Evolutionary conservation across 2,797 vertebrate species (phyloP), one percentile per base, ranked within the genome.

Genomic region (Valencia hispanica): DNA sequence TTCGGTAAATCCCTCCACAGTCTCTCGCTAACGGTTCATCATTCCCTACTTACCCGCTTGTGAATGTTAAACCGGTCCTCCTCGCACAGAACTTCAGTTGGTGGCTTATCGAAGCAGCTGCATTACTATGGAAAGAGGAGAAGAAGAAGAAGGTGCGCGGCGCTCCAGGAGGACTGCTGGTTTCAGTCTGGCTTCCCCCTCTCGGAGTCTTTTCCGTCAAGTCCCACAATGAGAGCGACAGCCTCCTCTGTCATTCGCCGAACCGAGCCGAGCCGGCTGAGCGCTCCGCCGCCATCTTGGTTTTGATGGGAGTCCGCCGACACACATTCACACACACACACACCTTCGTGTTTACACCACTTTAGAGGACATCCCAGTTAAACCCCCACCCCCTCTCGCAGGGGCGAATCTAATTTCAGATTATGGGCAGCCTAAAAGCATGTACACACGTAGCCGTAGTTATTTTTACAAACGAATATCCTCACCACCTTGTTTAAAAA

Each of bases 261-360:
- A n/a, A 59, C 57, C 12, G 82, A 2, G 79, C 63, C 39, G 88
- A 71, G 84, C 91, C 93, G 91, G 90, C 86, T 88, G 86, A 81
- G 78, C 85, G 89, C 89, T 81, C 77, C 78, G 89, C 81, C 91
- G 93, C 93, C 93, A 94, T 94, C 87, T 94, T 94, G 92, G 81
- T 87, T 92, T 87, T 91, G 89, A 90, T 92, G 90, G 80, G 84
- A 89, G 83, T 81, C 89, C 77, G 82, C 78, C 32, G 69, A 27
- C 59, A 45, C 73, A 5, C 72, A 9, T 27, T 0, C 55, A 2
- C 34, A 5, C 57, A 8, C 68, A 15, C 74, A 8, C 77, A 8
- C 57, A 2, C 20, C 20, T 32, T 50, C 45, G 27, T 70, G 47
- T 72, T 61, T 59, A 73, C 57, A 27, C 66, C 45, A 43, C 77